Evolutionary conservation across 2,113 vertebrate genomes (phyloP).

Genomic region (Heliornis fulica): DNA sequence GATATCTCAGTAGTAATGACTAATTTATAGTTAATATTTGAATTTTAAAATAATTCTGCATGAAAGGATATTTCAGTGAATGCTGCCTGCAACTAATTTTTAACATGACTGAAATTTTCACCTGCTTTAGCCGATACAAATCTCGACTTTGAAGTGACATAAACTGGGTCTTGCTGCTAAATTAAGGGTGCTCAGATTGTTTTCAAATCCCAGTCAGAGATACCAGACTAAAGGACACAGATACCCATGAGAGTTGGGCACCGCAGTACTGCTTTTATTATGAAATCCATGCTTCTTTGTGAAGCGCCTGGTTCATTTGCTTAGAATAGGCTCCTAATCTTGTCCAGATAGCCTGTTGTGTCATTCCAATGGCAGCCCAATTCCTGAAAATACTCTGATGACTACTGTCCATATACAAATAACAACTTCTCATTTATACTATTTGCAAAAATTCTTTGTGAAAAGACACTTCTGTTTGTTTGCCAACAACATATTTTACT

Average conservation of each 20-base stretch:
- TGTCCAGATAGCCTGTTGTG: background rate
- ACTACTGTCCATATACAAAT: background rate
- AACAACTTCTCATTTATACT: background rate
- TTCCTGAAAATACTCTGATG: background rate
- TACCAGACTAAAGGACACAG: background rate
- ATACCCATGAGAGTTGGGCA: background rate
- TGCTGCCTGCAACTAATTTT: background rate
- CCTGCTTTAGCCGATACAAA: background rate
- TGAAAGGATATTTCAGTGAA: background rate
- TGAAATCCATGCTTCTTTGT: background rate
- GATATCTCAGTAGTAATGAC: background rate
- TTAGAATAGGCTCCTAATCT: background rate
- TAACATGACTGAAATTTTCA: background rate
- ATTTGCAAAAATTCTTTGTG: background rate
- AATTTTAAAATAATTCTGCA: background rate
- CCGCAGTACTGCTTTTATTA: background rate
- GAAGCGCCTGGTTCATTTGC: background rate
- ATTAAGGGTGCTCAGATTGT: background rate
- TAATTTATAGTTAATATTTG: background rate
- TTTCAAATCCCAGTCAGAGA: background rate
- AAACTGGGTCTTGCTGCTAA: background rate
- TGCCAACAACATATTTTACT: background rate
- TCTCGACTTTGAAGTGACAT: background rate
- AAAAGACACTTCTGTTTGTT: background rate
- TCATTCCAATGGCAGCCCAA: background rate